Percentiles rank a stretch among this genome's conserved stretches.
Conservation (phyloP, 2,797 vertebrate genomes). For the Urocyon cinereoargenteus region DNA sequence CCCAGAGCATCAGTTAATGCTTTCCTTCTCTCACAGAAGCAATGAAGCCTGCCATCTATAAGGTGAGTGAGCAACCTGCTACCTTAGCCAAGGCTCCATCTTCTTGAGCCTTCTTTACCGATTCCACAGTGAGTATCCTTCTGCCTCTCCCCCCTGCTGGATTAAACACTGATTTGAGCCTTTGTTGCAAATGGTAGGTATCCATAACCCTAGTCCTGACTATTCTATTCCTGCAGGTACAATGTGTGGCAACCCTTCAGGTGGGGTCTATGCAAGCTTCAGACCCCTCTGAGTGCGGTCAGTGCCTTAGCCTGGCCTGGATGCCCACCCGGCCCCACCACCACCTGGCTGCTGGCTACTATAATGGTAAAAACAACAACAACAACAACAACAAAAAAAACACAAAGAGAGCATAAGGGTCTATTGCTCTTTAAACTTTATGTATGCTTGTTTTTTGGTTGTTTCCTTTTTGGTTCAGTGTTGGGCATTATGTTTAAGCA, state of each 20-base stretch:
- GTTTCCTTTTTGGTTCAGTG: conserved; percentile 33
- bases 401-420: not conserved
- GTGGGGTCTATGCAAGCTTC: conserved; percentile 93
- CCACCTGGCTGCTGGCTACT: conserved; percentile 94
- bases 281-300: conserved; percentile 88
- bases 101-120: conserved; percentile 32
- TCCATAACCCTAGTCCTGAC: not conserved
- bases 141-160: not conserved
- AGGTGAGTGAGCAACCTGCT: conserved; percentile 77
- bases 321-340: conserved; percentile 94
- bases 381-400: no score
- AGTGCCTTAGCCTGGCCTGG: conserved; percentile 96
- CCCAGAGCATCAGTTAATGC: not conserved
- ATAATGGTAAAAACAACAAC: conserved; percentile 95
- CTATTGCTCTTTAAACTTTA: conserved; percentile 10
- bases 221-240: conserved; percentile 87
- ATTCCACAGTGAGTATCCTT: conserved; percentile 17
- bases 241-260: conserved; percentile 90
- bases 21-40: conserved; percentile 76
- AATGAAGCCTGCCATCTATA: conserved; percentile 81
- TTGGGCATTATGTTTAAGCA: not conserved
- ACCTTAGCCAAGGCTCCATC: not conserved
- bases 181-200: not conserved
- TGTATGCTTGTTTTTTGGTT: conserved; percentile 11
- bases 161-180: conserved; percentile 7